Percentiles rank a stretch among this genome's conserved stretches.
Evolutionary conservation across 2,797 vertebrate genomes (phyloP).

Genomic region (Apodemus agrarius): DNA sequence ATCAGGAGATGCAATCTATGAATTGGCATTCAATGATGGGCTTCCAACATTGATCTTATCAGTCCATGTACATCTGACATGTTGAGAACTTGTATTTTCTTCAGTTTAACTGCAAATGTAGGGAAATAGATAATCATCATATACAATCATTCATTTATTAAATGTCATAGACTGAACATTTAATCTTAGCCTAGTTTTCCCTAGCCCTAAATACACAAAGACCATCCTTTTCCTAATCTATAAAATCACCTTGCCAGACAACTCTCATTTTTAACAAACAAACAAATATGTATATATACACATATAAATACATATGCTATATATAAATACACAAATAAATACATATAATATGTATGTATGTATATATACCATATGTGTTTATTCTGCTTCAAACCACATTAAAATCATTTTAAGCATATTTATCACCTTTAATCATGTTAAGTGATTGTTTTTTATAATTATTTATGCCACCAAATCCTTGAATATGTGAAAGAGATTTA

Average conservation of each 20-base stretch:
- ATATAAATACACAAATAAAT: not conserved
- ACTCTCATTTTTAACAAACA: not conserved
- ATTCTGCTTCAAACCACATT: slow-evolving; percentile 21
- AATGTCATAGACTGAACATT: slow-evolving; percentile 14
- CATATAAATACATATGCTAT: not conserved
- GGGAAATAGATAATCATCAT: not conserved
- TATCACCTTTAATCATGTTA: slow-evolving; percentile 50
- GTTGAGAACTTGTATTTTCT: slow-evolving; percentile 44
- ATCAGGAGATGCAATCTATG: slow-evolving; percentile 41
- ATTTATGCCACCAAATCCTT: not conserved
- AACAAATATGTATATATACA: not conserved
- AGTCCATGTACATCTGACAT: not conserved
- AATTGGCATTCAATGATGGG: not conserved
- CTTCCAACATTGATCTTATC: slow-evolving; percentile 2
- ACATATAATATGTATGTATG: not conserved
- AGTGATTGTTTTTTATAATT: slow-evolving; percentile 52
- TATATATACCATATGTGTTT: slow-evolving; percentile 10
- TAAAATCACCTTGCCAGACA: not conserved
- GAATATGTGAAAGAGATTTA: slow-evolving; percentile 56
- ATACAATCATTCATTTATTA: slow-evolving; percentile 28
- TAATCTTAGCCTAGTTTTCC: slow-evolving; percentile 33
- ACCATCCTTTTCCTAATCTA: not conserved
- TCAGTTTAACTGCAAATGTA: not conserved
- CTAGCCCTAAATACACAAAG: not conserved
- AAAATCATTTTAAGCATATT: not conserved